These are phyloP conservation scores for Physocephala rufipes DNA, from an alignment of 2,888 invertebrate genomes.

Conservation along the genomic window DNA sequence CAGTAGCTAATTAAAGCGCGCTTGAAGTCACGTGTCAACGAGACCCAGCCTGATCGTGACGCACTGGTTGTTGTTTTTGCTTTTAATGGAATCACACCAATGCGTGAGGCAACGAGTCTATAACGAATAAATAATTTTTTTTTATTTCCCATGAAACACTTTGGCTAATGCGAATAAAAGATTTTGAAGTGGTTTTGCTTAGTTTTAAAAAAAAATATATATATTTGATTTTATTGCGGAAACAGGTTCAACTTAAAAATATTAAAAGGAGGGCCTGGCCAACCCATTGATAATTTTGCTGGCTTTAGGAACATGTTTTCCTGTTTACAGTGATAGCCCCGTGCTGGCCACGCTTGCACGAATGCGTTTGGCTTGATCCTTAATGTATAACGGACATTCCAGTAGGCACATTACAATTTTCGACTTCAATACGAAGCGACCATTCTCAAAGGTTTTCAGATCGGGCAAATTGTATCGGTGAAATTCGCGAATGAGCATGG, in stretches of 20 bases:
- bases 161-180: not conserved
- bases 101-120: not conserved
- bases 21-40: slow-evolving; percentile 55
- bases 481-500: not conserved
- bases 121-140: not conserved
- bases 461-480: not conserved
- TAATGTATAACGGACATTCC: too few species aligned
- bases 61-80: slow-evolving; percentile 4
- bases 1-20: slow-evolving; percentile 58
- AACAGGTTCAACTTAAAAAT: not conserved
- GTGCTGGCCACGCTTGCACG: too few species aligned
- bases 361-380: too few species aligned
- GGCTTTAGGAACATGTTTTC: too few species aligned
- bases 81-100: not conserved
- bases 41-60: slow-evolving; percentile 8
- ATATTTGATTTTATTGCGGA: slow-evolving; percentile 1
- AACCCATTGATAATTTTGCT: too few species aligned
- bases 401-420: too few species aligned
- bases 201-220: slow-evolving; percentile 13
- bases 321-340: too few species aligned
- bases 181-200: slow-evolving; percentile 16
- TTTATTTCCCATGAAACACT: slow-evolving; percentile 21
- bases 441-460: not conserved
- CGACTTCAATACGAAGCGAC: not conserved
- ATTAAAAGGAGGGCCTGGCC: slow-evolving; percentile 3